These are phyloP conservation scores for Pachypanchax playfairii DNA, from an alignment of 2,113 vertebrate species.

Conservation along the genomic window DNA sequence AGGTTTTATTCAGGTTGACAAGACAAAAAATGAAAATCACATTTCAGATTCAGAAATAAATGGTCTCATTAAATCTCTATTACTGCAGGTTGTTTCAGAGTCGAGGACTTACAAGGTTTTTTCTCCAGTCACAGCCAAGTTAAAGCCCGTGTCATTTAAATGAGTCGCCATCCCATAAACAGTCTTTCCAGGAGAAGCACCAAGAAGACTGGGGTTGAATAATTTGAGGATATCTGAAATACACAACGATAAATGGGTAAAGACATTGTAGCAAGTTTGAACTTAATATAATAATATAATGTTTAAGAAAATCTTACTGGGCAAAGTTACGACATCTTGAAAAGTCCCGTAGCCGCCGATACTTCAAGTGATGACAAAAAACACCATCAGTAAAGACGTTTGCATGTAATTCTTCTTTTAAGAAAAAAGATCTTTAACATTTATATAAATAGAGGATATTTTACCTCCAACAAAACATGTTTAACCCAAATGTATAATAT, in stretches of 20 bases:
- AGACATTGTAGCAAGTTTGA: background rate
- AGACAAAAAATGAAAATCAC: background rate
- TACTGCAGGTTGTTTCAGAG: background rate
- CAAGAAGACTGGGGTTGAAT: slow-evolving; percentile 80
- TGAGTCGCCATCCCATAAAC: slow-evolving; percentile 72
- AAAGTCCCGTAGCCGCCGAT: slow-evolving; percentile 81
- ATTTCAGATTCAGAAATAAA: background rate
- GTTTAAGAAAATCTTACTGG: slow-evolving; percentile 74
- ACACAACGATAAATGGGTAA: background rate
- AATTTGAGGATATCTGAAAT: slow-evolving; percentile 79
- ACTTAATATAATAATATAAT: background rate
- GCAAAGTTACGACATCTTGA: slow-evolving; percentile 80
- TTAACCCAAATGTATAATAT: too few species aligned
- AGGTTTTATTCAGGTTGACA: background rate
- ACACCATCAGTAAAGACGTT: background rate
- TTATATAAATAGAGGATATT: background rate
- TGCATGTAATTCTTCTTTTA: background rate
- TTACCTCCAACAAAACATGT: background rate
- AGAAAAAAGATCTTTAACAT: background rate
- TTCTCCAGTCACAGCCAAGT: slow-evolving; percentile 83
- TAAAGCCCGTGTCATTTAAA: slow-evolving; percentile 79
- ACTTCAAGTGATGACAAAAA: slow-evolving; percentile 53
- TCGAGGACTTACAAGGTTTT: slow-evolving; percentile 78
- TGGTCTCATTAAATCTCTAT: background rate
- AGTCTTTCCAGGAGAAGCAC: slow-evolving; percentile 73